phyloP scores from a whole-genome alignment of 2,888 invertebrate species.

The Platerodrilus igneus region DNA sequence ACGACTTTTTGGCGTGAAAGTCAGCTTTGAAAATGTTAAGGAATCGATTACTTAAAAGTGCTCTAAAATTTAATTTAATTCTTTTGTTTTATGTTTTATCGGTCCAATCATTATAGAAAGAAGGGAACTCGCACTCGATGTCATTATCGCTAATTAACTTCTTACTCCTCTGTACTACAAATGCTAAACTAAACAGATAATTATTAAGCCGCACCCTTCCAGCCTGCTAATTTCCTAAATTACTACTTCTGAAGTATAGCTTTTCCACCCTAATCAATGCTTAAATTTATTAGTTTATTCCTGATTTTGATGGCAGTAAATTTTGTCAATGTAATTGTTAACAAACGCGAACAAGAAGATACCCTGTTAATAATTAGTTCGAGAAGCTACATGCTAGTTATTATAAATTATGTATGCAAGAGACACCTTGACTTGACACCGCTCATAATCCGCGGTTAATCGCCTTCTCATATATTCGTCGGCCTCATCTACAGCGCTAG shows the following conservation, averaged over 20 bases:
- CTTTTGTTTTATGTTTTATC: too few species aligned
- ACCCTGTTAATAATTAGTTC: slow-evolving; percentile 37
- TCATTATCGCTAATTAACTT: slow-evolving; percentile 41
- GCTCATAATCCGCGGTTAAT: slow-evolving; percentile 39
- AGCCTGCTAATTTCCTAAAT: slow-evolving; percentile 41
- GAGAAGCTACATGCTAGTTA: slow-evolving; percentile 34
- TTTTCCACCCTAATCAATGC: slow-evolving; percentile 33
- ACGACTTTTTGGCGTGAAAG: too few species aligned
- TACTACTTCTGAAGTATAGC: slow-evolving; percentile 37
- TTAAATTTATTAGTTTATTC: slow-evolving; percentile 16
- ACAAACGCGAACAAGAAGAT: slow-evolving; percentile 34
- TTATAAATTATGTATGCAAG: slow-evolving; percentile 40
- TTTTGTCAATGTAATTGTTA: slow-evolving; percentile 30
- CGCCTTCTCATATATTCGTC: slow-evolving; percentile 26
- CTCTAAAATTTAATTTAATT: too few species aligned
- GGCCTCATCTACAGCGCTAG: slow-evolving; percentile 23
- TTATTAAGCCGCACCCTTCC: slow-evolving; percentile 38
- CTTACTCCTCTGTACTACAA: slow-evolving; percentile 36
- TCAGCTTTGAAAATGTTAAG: too few species aligned
- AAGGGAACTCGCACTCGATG: too few species aligned
- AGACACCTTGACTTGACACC: slow-evolving; percentile 42
- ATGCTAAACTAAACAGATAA: slow-evolving; percentile 40
- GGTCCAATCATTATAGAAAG: too few species aligned
- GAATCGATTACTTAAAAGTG: too few species aligned
- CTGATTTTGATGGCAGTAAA: slow-evolving; percentile 14